phyloP scores from a whole-genome alignment of 2,113 vertebrate genomes.

The Semicossyphus pulcher region DNA sequence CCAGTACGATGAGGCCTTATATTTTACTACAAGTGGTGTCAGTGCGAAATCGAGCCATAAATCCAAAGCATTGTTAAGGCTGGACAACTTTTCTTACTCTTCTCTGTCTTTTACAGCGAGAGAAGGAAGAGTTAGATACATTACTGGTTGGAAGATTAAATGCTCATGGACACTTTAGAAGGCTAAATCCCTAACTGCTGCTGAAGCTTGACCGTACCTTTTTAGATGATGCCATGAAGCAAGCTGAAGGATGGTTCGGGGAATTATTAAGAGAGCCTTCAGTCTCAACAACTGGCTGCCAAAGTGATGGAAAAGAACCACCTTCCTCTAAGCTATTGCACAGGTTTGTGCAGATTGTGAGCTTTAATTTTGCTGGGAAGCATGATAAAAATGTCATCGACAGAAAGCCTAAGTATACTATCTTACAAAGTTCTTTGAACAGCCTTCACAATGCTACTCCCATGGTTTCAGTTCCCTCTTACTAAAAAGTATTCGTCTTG shows the following conservation, averaged over 20 bases:
- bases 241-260: neutral
- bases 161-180: constrained; percentile 10
- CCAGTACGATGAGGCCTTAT: constrained; percentile 40
- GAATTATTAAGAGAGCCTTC: neutral
- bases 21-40: constrained; percentile 52
- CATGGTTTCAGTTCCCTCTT: neutral
- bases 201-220: constrained; percentile 12
- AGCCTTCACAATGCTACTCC: neutral
- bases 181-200: neutral
- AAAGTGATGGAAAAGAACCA: neutral
- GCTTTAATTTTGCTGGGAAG: constrained; percentile 1
- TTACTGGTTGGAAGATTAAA: constrained; percentile 36
- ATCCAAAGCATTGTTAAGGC: constrained; percentile 51
- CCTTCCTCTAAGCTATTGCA: neutral
- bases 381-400: constrained; percentile 9
- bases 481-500: neutral
- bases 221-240: neutral
- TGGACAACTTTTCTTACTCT: constrained; percentile 23
- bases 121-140: constrained; percentile 16
- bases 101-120: constrained; percentile 20
- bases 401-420: neutral
- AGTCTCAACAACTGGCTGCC: neutral
- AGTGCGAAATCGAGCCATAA: constrained; percentile 61
- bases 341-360: constrained; percentile 34
- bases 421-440: neutral